Percentiles rank a stretch among this genome's conserved stretches.
These are phyloP conservation scores for Drosophila tsacasi DNA, from an alignment of 1,140 invertebrate species.

Conservation along the genomic window DNA sequence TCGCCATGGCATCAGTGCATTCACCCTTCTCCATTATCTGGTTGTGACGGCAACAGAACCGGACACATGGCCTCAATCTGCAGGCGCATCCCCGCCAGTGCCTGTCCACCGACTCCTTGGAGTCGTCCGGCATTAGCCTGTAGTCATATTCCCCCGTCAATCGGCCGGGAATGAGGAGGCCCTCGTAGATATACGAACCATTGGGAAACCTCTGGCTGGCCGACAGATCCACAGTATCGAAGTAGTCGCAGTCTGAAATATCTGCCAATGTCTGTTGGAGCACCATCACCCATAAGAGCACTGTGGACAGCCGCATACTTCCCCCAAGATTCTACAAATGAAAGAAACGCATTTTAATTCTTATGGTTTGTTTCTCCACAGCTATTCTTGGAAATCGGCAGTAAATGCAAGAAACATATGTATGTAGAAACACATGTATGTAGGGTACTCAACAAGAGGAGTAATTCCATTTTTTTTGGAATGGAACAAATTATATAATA, in stretches of 20 bases:
- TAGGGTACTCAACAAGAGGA: too few species aligned
- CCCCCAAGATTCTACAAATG: neutral
- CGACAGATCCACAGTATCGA: constrained; percentile 64
- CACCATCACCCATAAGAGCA: neutral
- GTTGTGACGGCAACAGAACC: constrained; percentile 64
- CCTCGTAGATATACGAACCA: constrained; percentile 65
- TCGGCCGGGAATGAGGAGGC: constrained; percentile 51
- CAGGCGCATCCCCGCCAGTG: constrained; percentile 72
- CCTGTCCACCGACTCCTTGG: constrained; percentile 6
- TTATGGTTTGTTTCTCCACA: neutral
- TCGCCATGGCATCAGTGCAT: constrained; percentile 19
- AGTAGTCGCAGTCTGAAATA: constrained; percentile 59
- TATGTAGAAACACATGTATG: neutral
- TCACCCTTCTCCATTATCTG: neutral
- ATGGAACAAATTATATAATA: neutral
- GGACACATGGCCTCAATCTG: constrained; percentile 48
- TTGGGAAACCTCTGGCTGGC: constrained; percentile 31
- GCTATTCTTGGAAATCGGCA: neutral
- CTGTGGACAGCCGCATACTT: neutral
- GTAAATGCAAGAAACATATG: too few species aligned
- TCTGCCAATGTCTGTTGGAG: neutral
- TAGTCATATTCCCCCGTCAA: constrained; percentile 56
- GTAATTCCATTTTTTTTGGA: neutral
- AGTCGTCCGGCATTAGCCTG: constrained; percentile 15
- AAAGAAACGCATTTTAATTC: neutral